Conservation (phyloP, 1,140 invertebrate species). For the Cecropterus lyciades region DNA sequence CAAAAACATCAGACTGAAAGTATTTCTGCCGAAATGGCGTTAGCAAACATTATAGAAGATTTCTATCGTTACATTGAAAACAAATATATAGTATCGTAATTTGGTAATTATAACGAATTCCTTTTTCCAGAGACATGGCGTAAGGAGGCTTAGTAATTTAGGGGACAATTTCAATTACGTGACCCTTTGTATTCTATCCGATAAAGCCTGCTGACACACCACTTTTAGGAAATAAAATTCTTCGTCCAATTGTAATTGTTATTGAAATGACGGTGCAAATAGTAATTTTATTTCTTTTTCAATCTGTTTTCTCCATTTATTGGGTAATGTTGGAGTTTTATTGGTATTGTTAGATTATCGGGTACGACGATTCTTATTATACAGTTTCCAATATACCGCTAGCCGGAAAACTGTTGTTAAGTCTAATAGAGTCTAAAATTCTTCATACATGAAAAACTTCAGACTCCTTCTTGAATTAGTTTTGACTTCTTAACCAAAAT, state of each 20-base stretch:
- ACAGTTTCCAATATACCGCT: too few species aligned
- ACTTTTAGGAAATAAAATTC: slow-evolving; percentile 2
- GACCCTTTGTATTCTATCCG: slow-evolving; percentile 4
- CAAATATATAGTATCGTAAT: neutral
- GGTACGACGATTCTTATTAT: too few species aligned
- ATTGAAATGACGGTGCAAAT: neutral
- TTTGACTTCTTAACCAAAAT: too few species aligned
- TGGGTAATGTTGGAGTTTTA: too few species aligned
- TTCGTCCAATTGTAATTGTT: neutral
- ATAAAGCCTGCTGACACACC: neutral
- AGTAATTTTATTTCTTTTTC: neutral
- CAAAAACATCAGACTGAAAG: too few species aligned
- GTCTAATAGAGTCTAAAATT: too few species aligned
- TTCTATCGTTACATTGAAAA: neutral
- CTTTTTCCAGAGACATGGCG: neutral
- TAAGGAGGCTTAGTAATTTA: neutral
- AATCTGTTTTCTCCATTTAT: neutral
- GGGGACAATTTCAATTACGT: slow-evolving; percentile 2
- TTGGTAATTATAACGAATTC: neutral
- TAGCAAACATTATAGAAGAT: neutral
- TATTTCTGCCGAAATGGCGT: too few species aligned
- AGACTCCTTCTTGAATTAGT: too few species aligned
- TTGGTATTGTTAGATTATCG: neutral
- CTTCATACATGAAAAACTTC: too few species aligned
- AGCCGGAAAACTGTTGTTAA: too few species aligned